Evolutionary conservation across 2,113 vertebrate species (phyloP), one percentile per base, ranked within the genome.

Genomic region (Takifugu flavidus): DNA sequence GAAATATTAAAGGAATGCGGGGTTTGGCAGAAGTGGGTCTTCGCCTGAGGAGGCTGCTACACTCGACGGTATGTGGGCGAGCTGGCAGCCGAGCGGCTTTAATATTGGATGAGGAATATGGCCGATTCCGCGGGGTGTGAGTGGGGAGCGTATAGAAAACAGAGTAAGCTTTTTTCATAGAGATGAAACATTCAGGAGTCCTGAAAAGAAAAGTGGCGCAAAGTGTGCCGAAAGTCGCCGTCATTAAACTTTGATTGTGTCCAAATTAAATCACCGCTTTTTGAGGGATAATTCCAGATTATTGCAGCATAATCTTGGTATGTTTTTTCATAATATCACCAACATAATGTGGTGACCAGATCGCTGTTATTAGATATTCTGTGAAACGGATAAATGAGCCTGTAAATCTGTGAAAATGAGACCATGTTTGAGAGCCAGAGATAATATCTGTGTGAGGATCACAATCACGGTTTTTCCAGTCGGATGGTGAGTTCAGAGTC

Each of bases 71-170:
- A 2, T 27, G 55, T 20, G 49, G 28, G 53, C 6, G 28, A 6
- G 54, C 34, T 43, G 39, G 34, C 39, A 47, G 45, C 0, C 11
- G 7, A 29, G 58, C 63, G 12, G 47, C 53, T 44, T 81, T 57
- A 81, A 84, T 81, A 79, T 65, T 84, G 14, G 31, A 84, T 81
- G 78, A 75, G 49, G 49, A 76, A 53, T 53, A 68, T 69, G 75
- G 52, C 11, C 46, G 25, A 58, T 44, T 44, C 72, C 31, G 59
- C 59, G 12, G 74, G 70, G 62, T 26, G 29, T 2, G 29, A 44
- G 52, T n/a, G 2, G 4, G 25, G 50, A 15, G 13, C 0, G 29
- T 5, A 4, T 0, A 31, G 53, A 20, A 44, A 56, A n/a, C 53
- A 0, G 8, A 13, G 47, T 10, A 25, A 14, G 14, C 13, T 14